Conservation (phyloP, 2,888 invertebrate genomes). For the Poecilus cupreus region DNA sequence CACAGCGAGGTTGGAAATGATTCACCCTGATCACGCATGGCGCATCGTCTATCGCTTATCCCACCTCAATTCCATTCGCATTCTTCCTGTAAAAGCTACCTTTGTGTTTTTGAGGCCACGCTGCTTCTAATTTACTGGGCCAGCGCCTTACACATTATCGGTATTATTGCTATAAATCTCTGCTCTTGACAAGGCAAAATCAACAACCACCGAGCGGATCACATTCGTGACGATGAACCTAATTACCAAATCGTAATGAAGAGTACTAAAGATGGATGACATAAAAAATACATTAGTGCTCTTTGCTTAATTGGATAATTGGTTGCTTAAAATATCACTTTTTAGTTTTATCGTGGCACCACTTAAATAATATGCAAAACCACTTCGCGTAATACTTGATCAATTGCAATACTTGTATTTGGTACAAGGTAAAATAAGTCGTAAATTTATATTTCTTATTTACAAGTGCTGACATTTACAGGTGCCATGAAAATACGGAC, state of each 20-base stretch:
- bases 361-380: conserved; percentile 9
- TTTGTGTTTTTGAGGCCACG: conserved; percentile 29
- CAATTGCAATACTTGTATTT: conserved; percentile 15
- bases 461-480: conserved; percentile 1
- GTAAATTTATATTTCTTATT: conserved; percentile 14
- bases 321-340: conserved; percentile 12
- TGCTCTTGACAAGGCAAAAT: neutral
- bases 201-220: too few species aligned
- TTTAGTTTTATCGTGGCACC: neutral
- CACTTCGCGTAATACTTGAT: conserved; percentile 11
- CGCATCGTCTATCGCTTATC: conserved; percentile 3
- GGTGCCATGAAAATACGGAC: neutral
- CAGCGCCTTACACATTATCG: conserved; percentile 4
- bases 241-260: conserved; percentile 45
- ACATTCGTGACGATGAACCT: conserved; percentile 19
- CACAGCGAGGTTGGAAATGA: neutral
- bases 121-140: conserved; percentile 20
- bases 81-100: neutral
- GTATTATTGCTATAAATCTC: conserved; percentile 38
- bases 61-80: neutral
- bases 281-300: conserved; percentile 49
- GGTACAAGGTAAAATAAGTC: conserved; percentile 1
- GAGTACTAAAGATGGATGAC: conserved; percentile 24
- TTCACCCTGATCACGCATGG: conserved; percentile 20
- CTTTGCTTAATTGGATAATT: conserved; percentile 40